Base-by-base conservation (phyloP, 2,113 vertebrate genomes). In the Pelusios castaneus region DNA sequence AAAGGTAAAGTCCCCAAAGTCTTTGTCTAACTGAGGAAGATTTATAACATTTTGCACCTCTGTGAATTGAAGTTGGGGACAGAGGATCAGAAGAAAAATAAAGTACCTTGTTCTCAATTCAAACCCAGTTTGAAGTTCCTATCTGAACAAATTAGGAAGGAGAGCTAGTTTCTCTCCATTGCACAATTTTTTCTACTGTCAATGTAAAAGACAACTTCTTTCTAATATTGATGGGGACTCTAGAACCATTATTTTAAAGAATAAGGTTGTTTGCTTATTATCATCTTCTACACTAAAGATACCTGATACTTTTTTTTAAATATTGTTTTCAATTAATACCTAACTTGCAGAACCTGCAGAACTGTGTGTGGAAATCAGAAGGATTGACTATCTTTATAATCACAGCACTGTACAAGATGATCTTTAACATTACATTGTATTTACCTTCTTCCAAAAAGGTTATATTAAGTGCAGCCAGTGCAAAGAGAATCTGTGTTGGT, bases 191-290 rank as follows among this genome's bases (percentile, higher is more conserved):
- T 70, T 10, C 51, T 70, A 21, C 63, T 70, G n/a, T 5, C 19
- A 70, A 19, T 67, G 34, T n/a, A 67, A 67, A 67, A n/a, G 34
- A 17, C 31, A 34, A 67, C 5, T 67, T 17, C n/a, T 38, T 38
- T 67, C 34, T 67, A 67, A 11, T 70, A 38, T 38, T 38, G n/a
- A 9, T 70, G 21, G 89, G 89, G 77, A 87, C 84, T 81, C 38
- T 77, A 80, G 94, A 92, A 95, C 70, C 92, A 91, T 96, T 93
- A 97, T 89, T 96, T 97, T 91, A 92, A 93, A 95, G 84, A 96
- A 93, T 90, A 96, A 95, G 82, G 49, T 95, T 94, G 87, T 94
- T 95, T 63, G 76, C 38, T 14, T 88, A 73, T 89, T 97, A n/a
- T 97, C 96, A 97, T 94, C 94, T 95, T 85, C 93, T 87, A 82